Base-by-base conservation (phyloP, 2,797 vertebrate species). In the Alfaro cultratus region DNA sequence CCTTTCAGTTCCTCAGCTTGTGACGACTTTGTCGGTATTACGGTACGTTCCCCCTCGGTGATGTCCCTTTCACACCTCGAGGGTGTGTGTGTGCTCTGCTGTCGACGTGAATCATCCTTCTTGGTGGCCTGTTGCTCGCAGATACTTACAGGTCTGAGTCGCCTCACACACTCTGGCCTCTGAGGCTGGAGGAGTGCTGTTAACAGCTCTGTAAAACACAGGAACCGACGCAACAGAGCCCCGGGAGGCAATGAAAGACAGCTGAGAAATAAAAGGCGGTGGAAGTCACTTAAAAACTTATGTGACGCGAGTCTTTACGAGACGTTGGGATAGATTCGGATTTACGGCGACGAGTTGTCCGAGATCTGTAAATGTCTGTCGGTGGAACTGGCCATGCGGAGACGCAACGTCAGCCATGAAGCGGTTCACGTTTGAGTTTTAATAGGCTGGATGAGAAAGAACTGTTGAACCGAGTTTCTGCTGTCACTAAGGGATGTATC, bases 41-140 rank as follows among this genome's bases (percentile, higher is more conserved):
- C 45, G 45, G 78, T 26, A 13, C 11, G 23, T 75, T 88, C 77
- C 73, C 79, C 83, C 78, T 76, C 74, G 62, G 85, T 13, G 7
- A 71, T 81, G 78, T 85, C 73, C 87, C 76, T 80, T 87, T 87
- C 85, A 88, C 86, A 83, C 82, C 70, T 41, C 1, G 8, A 26
- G 53, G 21, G 1, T 10, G 82, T 85, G 85, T 83, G 78, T 79
- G 84, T 90, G 84, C 81, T 81, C 75, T 74, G 81, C 84, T 82
- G 87, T 89, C 26, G 47, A 70, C 39, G 18, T 86, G 90, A 91
- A 87, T 91, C 88, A 87, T 85, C 81, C 78, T 82, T 84, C 85
- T 86, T 75, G 6, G 86, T 80, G 89, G 88, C 78, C 83, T 87
- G 85, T 90, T 91, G 87, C 89, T 84, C 88, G 80, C 84, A 83